A percentile compares a stretch with the other conserved stretches of the same genome.
phyloP scores from a whole-genome alignment of 2,888 invertebrate genomes.

The Agrochola circellaris region DNA sequence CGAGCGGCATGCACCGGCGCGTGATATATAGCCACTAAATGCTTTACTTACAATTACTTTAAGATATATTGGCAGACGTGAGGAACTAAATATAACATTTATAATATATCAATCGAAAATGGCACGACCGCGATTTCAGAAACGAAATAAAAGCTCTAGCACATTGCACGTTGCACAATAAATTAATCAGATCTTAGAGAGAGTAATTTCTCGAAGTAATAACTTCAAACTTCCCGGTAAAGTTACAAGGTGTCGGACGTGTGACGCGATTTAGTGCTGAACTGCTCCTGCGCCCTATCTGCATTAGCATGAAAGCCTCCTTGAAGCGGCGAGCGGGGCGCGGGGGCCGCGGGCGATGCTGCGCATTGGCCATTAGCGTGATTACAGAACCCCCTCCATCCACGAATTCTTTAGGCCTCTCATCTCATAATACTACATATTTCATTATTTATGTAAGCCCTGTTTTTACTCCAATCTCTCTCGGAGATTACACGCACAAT shows the following conservation, averaged over 20 bases:
- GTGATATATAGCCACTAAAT: slow-evolving; percentile 80
- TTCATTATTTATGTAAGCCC: slow-evolving; percentile 90
- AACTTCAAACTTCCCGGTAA: slow-evolving; percentile 58
- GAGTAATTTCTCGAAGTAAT: slow-evolving; percentile 39
- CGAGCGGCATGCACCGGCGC: slow-evolving; percentile 71
- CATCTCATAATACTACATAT: slow-evolving; percentile 90
- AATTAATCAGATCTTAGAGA: slow-evolving; percentile 24
- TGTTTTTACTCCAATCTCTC: slow-evolving; percentile 84
- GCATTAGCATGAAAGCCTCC: slow-evolving; percentile 88
- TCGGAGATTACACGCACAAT: slow-evolving; percentile 83
- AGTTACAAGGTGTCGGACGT: slow-evolving; percentile 74
- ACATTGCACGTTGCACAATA: not conserved
- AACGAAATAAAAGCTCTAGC: slow-evolving; percentile 13
- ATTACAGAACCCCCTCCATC: slow-evolving; percentile 87
- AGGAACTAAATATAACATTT: slow-evolving; percentile 66
- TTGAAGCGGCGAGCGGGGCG: slow-evolving; percentile 70
- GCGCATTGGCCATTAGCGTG: slow-evolving; percentile 91
- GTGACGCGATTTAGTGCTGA: slow-evolving; percentile 85
- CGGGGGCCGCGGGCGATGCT: slow-evolving; percentile 72
- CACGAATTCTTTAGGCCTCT: slow-evolving; percentile 89
- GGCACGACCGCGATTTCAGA: slow-evolving; percentile 22
- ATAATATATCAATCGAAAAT: slow-evolving; percentile 25
- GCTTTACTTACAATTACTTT: slow-evolving; percentile 80
- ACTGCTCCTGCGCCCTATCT: slow-evolving; percentile 84
- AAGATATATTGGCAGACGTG: slow-evolving; percentile 76